Conservation (phyloP, 2,888 invertebrate genomes). For the Stenurella melanura region DNA sequence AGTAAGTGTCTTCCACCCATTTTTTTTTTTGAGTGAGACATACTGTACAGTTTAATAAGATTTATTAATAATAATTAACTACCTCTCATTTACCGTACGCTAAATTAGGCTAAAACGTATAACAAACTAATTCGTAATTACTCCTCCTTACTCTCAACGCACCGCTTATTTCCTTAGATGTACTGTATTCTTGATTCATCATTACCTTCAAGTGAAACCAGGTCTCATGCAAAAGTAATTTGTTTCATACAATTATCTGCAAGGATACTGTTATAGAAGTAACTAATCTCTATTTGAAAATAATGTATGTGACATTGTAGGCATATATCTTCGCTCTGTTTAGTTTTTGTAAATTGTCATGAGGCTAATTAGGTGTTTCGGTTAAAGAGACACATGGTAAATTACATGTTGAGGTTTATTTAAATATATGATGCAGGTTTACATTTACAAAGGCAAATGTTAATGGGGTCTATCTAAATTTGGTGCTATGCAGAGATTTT, state of each 20-base stretch:
- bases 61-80: neutral
- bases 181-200: neutral
- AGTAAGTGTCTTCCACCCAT: too few species aligned
- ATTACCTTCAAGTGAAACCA: slow-evolving; percentile 7
- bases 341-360: slow-evolving; percentile 17
- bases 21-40: too few species aligned
- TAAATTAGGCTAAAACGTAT: neutral
- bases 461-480: neutral
- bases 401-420: neutral
- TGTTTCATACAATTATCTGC: slow-evolving; percentile 2
- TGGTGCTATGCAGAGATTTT: neutral
- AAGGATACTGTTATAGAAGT: slow-evolving; percentile 22
- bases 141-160: slow-evolving; percentile 8
- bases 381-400: slow-evolving; percentile 11
- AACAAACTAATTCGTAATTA: neutral
- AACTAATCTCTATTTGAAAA: slow-evolving; percentile 26
- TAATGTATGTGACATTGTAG: slow-evolving; percentile 28
- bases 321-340: slow-evolving; percentile 31
- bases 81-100: neutral
- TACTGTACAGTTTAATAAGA: neutral
- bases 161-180: neutral
- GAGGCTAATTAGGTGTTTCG: slow-evolving; percentile 25
- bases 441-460: neutral
- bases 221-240: slow-evolving; percentile 21
- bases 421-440: slow-evolving; percentile 6